Conservation (phyloP, 2,797 vertebrate species). For the Botia kubotai region DNA sequence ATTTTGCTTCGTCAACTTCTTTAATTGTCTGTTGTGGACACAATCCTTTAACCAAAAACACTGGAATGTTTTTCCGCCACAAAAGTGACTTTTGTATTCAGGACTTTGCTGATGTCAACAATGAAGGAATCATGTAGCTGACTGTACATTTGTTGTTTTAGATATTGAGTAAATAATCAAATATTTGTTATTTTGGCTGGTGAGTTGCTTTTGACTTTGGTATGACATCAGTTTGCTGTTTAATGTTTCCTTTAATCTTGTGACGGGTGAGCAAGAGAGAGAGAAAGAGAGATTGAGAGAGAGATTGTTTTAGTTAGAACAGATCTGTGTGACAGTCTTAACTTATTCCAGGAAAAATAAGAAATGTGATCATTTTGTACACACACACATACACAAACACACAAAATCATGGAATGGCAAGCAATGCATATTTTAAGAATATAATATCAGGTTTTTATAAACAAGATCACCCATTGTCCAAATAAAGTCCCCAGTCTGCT, state of each 20-base stretch:
- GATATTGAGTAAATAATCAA: conserved; percentile 2
- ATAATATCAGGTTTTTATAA: conserved; percentile 51
- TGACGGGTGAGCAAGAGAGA: background rate
- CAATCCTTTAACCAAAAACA: background rate
- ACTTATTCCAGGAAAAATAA: conserved; percentile 27
- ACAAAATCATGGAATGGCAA: conserved; percentile 35
- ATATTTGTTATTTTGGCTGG: conserved; percentile 13
- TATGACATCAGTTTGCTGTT: conserved; percentile 11
- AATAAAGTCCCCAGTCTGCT: conserved; percentile 35
- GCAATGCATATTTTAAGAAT: conserved; percentile 27
- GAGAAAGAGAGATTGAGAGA: conserved; percentile 19
- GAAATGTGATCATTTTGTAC: conserved; percentile 6
- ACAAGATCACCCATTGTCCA: conserved; percentile 34
- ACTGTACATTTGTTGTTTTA: conserved; percentile 6
- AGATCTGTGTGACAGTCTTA: conserved; percentile 26
- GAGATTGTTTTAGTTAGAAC: conserved; percentile 31
- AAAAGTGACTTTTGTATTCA: background rate
- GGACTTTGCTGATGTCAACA: background rate
- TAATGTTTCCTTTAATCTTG: background rate
- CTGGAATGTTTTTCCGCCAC: background rate
- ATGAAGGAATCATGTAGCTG: background rate
- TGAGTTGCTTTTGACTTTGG: background rate
- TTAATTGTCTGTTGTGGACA: conserved; percentile 4
- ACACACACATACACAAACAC: conserved; percentile 40
- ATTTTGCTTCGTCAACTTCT: background rate